Evolutionary conservation across 1,140 invertebrate species (phyloP), one percentile per base, ranked within the genome.

Genomic region (Drosophila pachea): DNA sequence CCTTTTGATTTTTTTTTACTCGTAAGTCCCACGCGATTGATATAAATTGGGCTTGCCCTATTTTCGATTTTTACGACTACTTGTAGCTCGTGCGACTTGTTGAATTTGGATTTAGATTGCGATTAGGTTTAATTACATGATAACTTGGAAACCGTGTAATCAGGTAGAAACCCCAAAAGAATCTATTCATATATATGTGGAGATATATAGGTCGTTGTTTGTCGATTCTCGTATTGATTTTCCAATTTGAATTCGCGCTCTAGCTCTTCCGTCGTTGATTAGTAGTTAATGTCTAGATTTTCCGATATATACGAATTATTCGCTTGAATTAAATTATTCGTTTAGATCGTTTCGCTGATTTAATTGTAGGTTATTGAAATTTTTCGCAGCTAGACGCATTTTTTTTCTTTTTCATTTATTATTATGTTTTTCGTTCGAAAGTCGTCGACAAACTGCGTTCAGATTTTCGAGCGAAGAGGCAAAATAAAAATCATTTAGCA

Each of bases 401-500:
- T 79, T 79, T 79, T 76, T 79, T 76, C 66, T 73, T 72, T 82
- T 76, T 79, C 76, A 76, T 76, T 79, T 76, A 68, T 73, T 72
- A 84, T 79, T 79, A 86, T 79, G 84, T 70, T 74, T 72, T 87
- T 78, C 79, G 77, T 81, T 87, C 77, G 84, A 87, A 87, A 87
- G 84, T 84, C 68, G 74, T 76, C 84, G 79, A 81, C 76, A 79
- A 87, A 87, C 84, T 87, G 79, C 69, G 76, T 58, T 72, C 69
- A 72, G 64, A 69, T 71, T 74, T 77, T 68, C 73, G 72, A 62
- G 45, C 73, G 52, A 59, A 67, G 54, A 67, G 14, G 12, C 40
- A 43, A 22, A 22, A 43, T 14, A 76, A 79, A 77, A 76, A 73
- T 58, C 61, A 83, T 84, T 84, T 86, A 86, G 73, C 73, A 76